These are phyloP conservation scores for Pseudachorutes palmiensis DNA, from an alignment of 1,140 invertebrate species.

Conservation along the genomic window DNA sequence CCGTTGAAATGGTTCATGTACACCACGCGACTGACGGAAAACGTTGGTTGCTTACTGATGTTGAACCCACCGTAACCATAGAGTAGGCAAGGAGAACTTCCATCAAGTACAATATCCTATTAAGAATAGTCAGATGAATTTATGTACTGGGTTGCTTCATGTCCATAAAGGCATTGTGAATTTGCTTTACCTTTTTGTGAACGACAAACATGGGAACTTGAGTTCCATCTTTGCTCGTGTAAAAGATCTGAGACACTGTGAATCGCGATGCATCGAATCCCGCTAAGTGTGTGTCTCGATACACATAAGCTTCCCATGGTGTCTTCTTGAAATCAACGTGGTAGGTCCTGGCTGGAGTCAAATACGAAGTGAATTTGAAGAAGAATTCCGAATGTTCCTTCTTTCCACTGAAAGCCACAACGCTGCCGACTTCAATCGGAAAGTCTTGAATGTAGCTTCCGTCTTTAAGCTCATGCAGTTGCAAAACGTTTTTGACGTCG, in stretches of 20 bases:
- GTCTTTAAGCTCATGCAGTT: constrained; percentile 65
- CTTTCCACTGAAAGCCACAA: constrained; percentile 74
- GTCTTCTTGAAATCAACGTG: constrained; percentile 66
- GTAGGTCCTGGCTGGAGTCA: constrained; percentile 89
- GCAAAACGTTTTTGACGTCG: constrained; percentile 74
- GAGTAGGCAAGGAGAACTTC: constrained; percentile 66
- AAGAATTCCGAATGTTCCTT: constrained; percentile 82
- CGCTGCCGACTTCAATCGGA: constrained; percentile 74
- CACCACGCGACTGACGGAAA: constrained; percentile 69
- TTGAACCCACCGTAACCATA: constrained; percentile 99
- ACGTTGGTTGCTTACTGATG: constrained; percentile 75
- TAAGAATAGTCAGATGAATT: not conserved
- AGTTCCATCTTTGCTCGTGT: constrained; percentile 86
- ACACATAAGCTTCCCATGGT: constrained; percentile 59
- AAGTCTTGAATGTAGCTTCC: constrained; percentile 65
- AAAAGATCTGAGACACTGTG: constrained; percentile 84
- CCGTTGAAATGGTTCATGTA: constrained; percentile 86
- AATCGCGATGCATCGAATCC: constrained; percentile 73
- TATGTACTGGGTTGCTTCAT: not conserved
- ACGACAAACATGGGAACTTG: constrained; percentile 96
- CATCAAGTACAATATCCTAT: constrained; percentile 47
- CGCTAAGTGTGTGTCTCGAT: constrained; percentile 71
- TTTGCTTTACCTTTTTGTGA: constrained; percentile 51
- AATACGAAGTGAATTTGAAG: constrained; percentile 86
- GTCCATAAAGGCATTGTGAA: not conserved